phyloP scores from a whole-genome alignment of 2,888 invertebrate species.

The Caenorhabditis sp. region DNA sequence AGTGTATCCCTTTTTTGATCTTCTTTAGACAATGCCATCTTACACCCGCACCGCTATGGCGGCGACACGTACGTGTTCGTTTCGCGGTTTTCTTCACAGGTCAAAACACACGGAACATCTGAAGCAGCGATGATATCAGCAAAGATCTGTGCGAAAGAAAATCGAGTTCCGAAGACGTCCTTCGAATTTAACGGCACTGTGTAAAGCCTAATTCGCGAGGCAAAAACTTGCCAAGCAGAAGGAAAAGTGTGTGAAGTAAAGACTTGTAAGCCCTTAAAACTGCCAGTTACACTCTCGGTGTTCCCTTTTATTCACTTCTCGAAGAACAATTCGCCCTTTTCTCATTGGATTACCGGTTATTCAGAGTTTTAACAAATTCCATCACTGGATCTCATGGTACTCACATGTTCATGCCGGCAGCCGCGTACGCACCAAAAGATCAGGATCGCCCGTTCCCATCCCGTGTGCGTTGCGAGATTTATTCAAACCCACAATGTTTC shows the following conservation, averaged over 20 bases:
- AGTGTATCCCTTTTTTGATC: conserved; percentile 19
- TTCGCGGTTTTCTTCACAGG: background rate
- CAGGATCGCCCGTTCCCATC: background rate
- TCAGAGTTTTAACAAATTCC: too few relatives aligned
- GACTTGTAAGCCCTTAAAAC: background rate
- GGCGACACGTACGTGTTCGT: conserved; percentile 33
- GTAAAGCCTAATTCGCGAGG: conserved; percentile 41
- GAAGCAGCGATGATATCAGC: conserved; percentile 2
- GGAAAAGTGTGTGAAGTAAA: conserved; percentile 24
- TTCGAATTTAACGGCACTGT: conserved; percentile 31
- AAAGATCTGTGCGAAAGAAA: background rate
- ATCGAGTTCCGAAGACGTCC: conserved; percentile 35
- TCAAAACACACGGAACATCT: too few relatives aligned
- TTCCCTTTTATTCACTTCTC: background rate
- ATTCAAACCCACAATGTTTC: too few relatives aligned
- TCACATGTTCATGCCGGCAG: too few relatives aligned
- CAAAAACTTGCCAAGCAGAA: conserved; percentile 46
- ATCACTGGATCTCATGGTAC: too few relatives aligned
- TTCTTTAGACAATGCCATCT: conserved; percentile 1
- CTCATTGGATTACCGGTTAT: too few relatives aligned
- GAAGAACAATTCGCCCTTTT: too few relatives aligned
- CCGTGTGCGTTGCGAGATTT: too few relatives aligned
- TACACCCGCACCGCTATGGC: background rate
- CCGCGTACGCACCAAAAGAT: too few relatives aligned
- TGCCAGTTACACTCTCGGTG: conserved; percentile 4